Conservation (phyloP, 1,140 invertebrate species). For the Agraylea sexmaculata region DNA sequence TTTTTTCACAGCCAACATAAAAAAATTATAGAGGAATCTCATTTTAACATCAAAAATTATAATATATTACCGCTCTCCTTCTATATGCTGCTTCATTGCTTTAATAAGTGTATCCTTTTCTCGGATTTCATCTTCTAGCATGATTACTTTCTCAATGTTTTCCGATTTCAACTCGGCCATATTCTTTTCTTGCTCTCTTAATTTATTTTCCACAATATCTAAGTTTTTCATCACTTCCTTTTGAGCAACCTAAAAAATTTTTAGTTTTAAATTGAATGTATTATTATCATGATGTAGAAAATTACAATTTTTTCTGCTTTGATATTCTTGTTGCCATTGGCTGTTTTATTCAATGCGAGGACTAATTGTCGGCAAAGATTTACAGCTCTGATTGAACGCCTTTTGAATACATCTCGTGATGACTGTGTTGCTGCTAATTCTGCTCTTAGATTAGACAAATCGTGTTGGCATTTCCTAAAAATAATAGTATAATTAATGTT, state of each 20-base stretch:
- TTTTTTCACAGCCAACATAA: too few relatives aligned
- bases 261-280: neutral
- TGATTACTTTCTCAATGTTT: constrained; percentile 9
- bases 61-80: constrained; percentile 16
- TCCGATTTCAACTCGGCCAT: constrained; percentile 8
- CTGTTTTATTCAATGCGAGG: constrained; percentile 4
- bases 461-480: constrained; percentile 14
- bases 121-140: constrained; percentile 10
- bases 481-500: neutral
- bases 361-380: constrained; percentile 14
- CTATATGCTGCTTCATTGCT: constrained; percentile 18
- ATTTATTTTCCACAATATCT: constrained; percentile 15
- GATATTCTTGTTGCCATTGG: constrained; percentile 9
- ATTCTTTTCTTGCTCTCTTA: constrained; percentile 16
- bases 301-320: constrained; percentile 15
- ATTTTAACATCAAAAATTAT: constrained; percentile 3
- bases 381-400: constrained; percentile 13
- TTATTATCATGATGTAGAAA: neutral
- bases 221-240: constrained; percentile 19
- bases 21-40: too few relatives aligned
- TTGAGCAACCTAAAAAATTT: constrained; percentile 13
- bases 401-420: constrained; percentile 15
- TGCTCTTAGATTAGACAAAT: constrained; percentile 5
- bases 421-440: constrained; percentile 11
- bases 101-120: constrained; percentile 15